Conservation (phyloP, 2,797 vertebrate genomes). For the Clarias pachynema region DNA sequence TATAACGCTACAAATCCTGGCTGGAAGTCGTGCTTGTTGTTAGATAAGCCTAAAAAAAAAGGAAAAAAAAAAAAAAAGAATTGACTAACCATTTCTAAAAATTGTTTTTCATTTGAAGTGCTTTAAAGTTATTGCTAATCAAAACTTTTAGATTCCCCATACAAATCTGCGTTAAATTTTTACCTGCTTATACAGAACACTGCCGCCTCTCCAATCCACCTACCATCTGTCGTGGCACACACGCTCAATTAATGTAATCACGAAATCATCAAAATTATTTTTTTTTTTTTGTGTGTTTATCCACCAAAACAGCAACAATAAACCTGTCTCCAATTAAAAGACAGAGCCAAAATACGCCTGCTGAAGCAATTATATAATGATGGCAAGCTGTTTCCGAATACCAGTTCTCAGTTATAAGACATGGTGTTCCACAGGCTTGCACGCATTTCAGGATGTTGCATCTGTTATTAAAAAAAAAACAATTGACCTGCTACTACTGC, state of each 20-base stretch:
- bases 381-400: not conserved
- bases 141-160: not conserved
- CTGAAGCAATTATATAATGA: slow-evolving; percentile 2
- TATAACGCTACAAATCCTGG: slow-evolving; percentile 13
- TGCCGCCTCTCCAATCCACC: not conserved
- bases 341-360: not conserved
- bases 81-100: not conserved
- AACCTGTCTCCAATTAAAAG: not conserved
- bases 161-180: not conserved
- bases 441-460: not conserved
- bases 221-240: slow-evolving; percentile 8
- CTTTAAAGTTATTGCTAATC: not conserved
- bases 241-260: not conserved
- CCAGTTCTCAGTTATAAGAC: not conserved
- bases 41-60: slow-evolving; percentile 5
- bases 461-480: not conserved
- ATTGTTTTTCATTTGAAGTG: not conserved
- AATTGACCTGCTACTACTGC: not conserved
- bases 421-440: not conserved
- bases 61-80: no score
- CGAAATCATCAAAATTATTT: not conserved
- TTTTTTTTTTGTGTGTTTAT: not conserved
- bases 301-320: not conserved
- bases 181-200: not conserved
- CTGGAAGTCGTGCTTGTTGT: not conserved